Conservation (phyloP, 2,888 invertebrate species). For the Patella pellucida region DNA sequence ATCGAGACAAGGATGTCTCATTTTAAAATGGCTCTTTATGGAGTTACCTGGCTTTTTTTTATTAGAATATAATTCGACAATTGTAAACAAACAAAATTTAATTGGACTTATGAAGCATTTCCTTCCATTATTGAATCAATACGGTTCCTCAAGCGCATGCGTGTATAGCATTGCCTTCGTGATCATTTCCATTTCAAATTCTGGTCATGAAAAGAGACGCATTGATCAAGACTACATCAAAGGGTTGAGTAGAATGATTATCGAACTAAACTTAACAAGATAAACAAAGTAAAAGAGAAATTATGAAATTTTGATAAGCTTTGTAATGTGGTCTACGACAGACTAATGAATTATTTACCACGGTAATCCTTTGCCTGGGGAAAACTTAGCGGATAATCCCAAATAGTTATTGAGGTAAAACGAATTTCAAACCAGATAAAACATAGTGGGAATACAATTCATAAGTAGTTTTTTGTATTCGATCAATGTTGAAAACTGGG, state of each 20-base stretch:
- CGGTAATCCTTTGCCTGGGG: constrained; percentile 5
- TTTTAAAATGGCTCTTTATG: too few species aligned
- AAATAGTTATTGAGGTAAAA: constrained; percentile 4
- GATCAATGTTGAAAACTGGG: too few species aligned
- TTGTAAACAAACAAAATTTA: too few species aligned
- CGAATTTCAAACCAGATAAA: not conserved
- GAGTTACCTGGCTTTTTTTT: too few species aligned
- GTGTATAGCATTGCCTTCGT: not conserved
- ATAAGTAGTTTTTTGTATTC: too few species aligned
- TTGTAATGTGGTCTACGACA: constrained; percentile 7
- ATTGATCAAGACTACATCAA: not conserved
- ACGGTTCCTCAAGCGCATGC: too few species aligned
- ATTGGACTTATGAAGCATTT: too few species aligned
- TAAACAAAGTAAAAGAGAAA: constrained; percentile 8
- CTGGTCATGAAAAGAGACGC: not conserved
- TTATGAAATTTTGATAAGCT: not conserved
- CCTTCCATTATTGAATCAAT: too few species aligned
- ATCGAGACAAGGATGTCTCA: too few species aligned
- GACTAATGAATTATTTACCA: not conserved
- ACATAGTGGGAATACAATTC: too few species aligned
- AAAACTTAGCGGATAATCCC: constrained; percentile 11
- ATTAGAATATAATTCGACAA: too few species aligned
- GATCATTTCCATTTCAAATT: not conserved
- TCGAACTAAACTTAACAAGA: constrained; percentile 3
- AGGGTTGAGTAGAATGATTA: not conserved